Conservation (phyloP, 2,113 vertebrate genomes). For the Reinhardtius hippoglossoides region DNA sequence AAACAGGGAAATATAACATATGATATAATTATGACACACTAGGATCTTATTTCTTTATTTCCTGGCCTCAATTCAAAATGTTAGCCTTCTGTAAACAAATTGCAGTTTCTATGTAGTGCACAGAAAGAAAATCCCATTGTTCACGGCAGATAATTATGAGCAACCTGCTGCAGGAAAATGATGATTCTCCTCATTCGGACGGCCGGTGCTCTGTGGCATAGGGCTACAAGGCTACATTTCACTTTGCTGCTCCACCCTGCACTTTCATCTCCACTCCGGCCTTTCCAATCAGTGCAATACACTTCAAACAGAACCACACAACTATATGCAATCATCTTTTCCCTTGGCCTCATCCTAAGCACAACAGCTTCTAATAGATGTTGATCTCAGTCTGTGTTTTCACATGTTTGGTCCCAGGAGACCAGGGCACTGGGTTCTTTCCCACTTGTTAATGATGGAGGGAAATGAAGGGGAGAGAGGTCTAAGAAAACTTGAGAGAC, state of each 20-base stretch:
- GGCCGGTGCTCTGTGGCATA: neutral
- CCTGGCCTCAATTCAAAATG: constrained; percentile 8
- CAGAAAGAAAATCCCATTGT: neutral
- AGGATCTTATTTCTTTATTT: neutral
- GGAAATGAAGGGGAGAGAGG: constrained; percentile 14
- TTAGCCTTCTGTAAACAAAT: neutral
- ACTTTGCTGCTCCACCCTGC: neutral
- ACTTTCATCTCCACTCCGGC: constrained; percentile 5
- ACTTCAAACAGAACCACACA: neutral
- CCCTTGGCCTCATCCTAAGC: constrained; percentile 25
- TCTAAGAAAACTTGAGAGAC: constrained; percentile 1
- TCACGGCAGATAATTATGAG: neutral
- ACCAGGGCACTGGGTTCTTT: neutral
- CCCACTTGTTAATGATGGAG: neutral
- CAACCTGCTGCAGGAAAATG: constrained; percentile 10
- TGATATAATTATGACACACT: neutral
- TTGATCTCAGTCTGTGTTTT: constrained; percentile 35
- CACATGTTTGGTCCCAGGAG: constrained; percentile 28
- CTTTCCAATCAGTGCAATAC: constrained; percentile 5
- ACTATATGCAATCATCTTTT: constrained; percentile 5
- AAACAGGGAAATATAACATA: neutral
- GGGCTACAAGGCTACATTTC: neutral
- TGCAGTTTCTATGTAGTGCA: neutral
- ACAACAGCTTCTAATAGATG: constrained; percentile 25
- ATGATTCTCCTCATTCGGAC: neutral